Base-by-base conservation (phyloP, 2,797 vertebrate species). In the Coendou prehensilis region DNA sequence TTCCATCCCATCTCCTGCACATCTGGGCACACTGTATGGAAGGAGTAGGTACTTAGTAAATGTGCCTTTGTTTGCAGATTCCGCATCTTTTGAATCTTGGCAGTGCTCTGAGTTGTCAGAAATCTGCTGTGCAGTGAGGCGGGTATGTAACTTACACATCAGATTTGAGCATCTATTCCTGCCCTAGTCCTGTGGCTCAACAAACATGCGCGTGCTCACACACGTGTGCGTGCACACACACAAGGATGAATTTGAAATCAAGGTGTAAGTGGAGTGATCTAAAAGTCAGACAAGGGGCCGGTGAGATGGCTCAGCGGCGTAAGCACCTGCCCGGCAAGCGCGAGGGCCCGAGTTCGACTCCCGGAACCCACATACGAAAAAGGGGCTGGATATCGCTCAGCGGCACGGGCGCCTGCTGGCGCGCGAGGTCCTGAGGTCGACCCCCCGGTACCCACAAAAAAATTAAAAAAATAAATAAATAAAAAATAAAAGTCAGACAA, bases 241-340 rank as follows among this genome's bases (percentile, higher is more conserved):
- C 1, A 22, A 54, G 17, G 33, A 75, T 50, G 57, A 91, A 76
- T 87, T 95, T 95, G n/a, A 89, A 96, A 73, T 80, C 28, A 63
- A 54, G 9, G 33, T 73, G 15, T 96, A 47, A 93, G 47, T 95
- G 63, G 17, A 86, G 6, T 9, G 22, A 64, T 85, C 37, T 56
- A 33, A 71, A 95, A 82, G 45, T 83, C 30, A 88, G 20, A 79
- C 54, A n/a, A 85, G n/a, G n/a, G n/a, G n/a, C n/a, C n/a, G n/a
- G n/a, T n/a, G n/a, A n/a, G n/a, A n/a, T n/a, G n/a, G n/a, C n/a
- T n/a, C n/a, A n/a, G n/a, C n/a, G n/a, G n/a, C n/a, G n/a, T n/a
- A n/a, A n/a, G n/a, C n/a, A n/a, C n/a, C n/a, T n/a, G n/a, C n/a
- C n/a, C n/a, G n/a, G n/a, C n/a, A n/a, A n/a, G n/a, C n/a, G n/a